Conservation (phyloP, 2,888 invertebrate genomes). For the Heteromyza rotundicornis region DNA sequence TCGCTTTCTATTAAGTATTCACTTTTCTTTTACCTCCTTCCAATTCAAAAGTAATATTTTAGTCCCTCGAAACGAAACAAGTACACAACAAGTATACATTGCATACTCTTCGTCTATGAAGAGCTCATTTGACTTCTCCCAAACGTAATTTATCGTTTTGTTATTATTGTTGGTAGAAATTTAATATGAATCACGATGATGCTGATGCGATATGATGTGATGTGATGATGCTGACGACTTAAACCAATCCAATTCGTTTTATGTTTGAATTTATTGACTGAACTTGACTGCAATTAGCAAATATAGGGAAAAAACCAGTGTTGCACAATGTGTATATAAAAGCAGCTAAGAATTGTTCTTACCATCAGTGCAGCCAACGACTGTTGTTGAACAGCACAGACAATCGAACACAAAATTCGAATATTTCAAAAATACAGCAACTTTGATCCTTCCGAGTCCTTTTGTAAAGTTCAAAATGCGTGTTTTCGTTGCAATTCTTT, state of each 20-base stretch:
- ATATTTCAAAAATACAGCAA: too few relatives aligned
- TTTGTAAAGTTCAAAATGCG: too few relatives aligned
- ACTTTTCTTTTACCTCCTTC: too few relatives aligned
- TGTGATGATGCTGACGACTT: neutral
- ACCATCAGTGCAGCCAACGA: constrained; percentile 42
- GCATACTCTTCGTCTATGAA: too few relatives aligned
- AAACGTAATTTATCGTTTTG: neutral
- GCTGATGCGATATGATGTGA: neutral
- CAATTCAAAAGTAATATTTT: too few relatives aligned
- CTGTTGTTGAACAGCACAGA: too few relatives aligned
- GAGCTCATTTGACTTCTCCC: neutral
- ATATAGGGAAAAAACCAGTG: neutral
- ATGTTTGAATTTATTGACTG: neutral
- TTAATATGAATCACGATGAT: neutral
- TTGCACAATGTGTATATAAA: constrained; percentile 38
- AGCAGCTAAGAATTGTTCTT: constrained; percentile 28
- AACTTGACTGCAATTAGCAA: constrained; percentile 20
- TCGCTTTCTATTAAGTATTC: too few relatives aligned
- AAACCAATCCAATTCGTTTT: constrained; percentile 8
- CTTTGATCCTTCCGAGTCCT: too few relatives aligned
- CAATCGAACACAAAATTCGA: constrained; percentile 9
- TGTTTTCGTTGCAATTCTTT: constrained; percentile 34
- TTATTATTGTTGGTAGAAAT: neutral
- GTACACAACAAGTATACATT: too few relatives aligned
- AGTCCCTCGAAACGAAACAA: too few relatives aligned